Base-by-base conservation (phyloP, 2,888 invertebrate genomes). In the Epistrophe eligans region DNA sequence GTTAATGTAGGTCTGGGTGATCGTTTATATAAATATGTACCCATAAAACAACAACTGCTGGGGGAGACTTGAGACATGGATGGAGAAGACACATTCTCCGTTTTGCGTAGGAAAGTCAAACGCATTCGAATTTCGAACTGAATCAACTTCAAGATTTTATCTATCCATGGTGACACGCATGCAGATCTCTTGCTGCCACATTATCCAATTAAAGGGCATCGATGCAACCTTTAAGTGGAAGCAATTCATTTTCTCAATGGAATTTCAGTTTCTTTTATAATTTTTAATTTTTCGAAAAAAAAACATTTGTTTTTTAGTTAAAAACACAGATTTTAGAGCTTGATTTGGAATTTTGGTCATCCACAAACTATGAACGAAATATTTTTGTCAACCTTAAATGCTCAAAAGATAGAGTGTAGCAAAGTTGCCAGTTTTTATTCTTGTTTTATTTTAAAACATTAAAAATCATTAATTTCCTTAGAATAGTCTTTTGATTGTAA, bases 71-170 rank as follows among this genome's bases (percentile, higher is more conserved):
- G 60, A 58, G 35, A 58, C 1, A 32, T 5, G 40, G n/a, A 10
- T 4, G 62, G 24, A 50, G 55, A 62, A 15, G 43, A 55, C 40
- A 67, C 32, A 32, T 66, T 66, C 48, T 81, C 28, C 9, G 28
- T 17, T 64, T 60, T 64, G 17, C 43, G 43, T 71, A 58, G 57
- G 15, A 66, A 74, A 77, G 50, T 67, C 60, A 55, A 82, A 79
- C 74, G 72, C 87, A 72, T 79, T 87, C 87, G 71, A 83, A 79
- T 83, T 79, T 87, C 87, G 71, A 83, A 79, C 87, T 60, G 74
- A 83, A 87, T 87, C 83, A 83, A 40, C 71, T 38, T 87, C 79
- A 87, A 83, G 87, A 87, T 87, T 77, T 72, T 76, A 87, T 87
- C 87, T 83, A 79, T 76, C 11, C 72, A 72, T 32, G 85, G 79